Percentiles rank a stretch among this genome's conserved stretches.
Evolutionary conservation across 1,140 invertebrate species (phyloP).

Genomic region (Hyles euphorbiae): DNA sequence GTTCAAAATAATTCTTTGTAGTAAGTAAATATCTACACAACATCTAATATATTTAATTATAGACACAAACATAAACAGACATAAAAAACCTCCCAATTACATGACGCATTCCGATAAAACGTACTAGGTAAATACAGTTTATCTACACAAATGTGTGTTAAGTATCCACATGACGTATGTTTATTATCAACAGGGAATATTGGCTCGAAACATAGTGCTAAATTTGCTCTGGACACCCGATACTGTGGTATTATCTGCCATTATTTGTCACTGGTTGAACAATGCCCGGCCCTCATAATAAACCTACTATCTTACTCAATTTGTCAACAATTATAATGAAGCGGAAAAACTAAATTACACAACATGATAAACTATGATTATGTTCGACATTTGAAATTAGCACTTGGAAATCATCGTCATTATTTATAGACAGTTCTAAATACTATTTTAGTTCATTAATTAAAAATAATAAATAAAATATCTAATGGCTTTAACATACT

Average conservation of each 20-base stretch:
- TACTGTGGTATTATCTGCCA: conserved; percentile 70
- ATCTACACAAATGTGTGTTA: conserved; percentile 9
- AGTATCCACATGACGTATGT: conserved; percentile 42
- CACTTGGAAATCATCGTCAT: too few species aligned
- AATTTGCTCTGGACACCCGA: conserved; percentile 63
- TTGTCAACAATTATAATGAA: conserved; percentile 58
- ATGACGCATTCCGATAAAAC: neutral
- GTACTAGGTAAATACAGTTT: neutral
- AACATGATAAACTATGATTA: too few species aligned
- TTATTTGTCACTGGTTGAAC: conserved; percentile 70
- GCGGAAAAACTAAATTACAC: too few species aligned
- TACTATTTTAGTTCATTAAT: too few species aligned
- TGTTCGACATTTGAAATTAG: too few species aligned
- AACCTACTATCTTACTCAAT: conserved; percentile 59
- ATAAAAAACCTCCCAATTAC: neutral
- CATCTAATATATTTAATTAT: neutral
- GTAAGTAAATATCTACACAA: too few species aligned
- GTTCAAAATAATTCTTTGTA: too few species aligned
- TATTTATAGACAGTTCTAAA: too few species aligned
- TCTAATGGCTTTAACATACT: too few species aligned
- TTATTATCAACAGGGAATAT: conserved; percentile 68
- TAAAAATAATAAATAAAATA: too few species aligned
- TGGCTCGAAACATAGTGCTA: conserved; percentile 67
- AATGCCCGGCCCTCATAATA: conserved; percentile 53
- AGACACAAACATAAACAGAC: neutral